Base-by-base conservation (phyloP, 2,888 invertebrate species). In the Mesorhabditis sp. region DNA sequence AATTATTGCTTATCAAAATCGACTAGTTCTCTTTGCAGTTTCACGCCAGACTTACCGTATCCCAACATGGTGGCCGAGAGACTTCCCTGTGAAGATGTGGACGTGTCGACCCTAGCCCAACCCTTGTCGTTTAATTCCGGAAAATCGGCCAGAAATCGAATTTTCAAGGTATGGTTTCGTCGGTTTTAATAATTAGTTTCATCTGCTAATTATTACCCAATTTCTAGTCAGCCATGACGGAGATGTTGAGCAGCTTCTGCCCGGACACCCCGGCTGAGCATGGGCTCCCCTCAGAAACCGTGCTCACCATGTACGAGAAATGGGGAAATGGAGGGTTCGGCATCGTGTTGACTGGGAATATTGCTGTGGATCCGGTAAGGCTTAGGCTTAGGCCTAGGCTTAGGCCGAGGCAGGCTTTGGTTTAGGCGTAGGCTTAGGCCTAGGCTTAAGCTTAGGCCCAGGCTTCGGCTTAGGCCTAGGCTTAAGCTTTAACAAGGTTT, bases 251-350 rank as follows among this genome's bases (percentile, higher is more conserved):
- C 0, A 68, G 65, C 3, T 77, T 69, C 63, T 68, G 72, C 15
- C 69, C 70, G 4, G 10, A 67, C 0, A 71, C 78, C 44, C 68
- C 70, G 4, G 68, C 43, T 7, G 72, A 71, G 10, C 67, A 72
- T 64, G 81, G 81, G 58, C 67, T 80, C 5, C 80, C 81, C 7
- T 74, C 76, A 13, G 68, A 73, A 3, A 4, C 28, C 15, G 66
- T 76, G 41, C 65, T 77, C 10, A 77, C 74, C 63, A 66, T 76
- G n/a, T 81, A 81, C 62, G 74, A 75, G n/a, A 81, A 81, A 62
- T 81, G 77, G 77, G 76, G 73, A 6, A 72, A 79, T 43, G 81
- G 81, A 43, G 70, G 69, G 5, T 81, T 76, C 61, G 81, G 81
- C 45, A 68, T 80, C 68, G 72, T 80, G 43, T 61, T 81, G 41